Evolutionary conservation across 1,140 invertebrate species (phyloP).

Genomic region (Amphibalanus amphitrite): DNA sequence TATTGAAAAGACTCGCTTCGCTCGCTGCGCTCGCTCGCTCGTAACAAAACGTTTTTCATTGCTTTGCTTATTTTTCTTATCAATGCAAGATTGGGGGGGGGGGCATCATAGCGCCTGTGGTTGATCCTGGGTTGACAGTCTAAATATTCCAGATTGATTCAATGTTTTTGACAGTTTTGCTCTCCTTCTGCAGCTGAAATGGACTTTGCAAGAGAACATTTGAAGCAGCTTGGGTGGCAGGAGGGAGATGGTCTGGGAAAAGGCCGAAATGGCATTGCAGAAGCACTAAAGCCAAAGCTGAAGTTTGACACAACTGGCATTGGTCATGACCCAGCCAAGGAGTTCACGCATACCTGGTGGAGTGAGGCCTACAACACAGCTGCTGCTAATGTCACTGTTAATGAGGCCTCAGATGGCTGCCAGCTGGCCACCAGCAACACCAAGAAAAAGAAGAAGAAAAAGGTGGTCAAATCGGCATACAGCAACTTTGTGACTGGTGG

Average conservation of each 20-base stretch:
- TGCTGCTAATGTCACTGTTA: conserved; percentile 39
- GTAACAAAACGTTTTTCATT: too few species aligned
- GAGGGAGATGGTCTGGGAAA: conserved; percentile 58
- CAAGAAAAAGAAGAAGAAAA: conserved; percentile 24
- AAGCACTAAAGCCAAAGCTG: conserved; percentile 51
- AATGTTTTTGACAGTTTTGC: too few species aligned
- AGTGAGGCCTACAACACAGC: conserved; percentile 54
- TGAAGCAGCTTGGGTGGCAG: not conserved
- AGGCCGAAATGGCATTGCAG: conserved; percentile 49
- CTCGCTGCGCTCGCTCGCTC: too few species aligned
- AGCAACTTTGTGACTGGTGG: conserved; percentile 36
- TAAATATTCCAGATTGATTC: too few species aligned
- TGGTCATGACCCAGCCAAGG: conserved; percentile 46
- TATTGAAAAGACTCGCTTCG: too few species aligned
- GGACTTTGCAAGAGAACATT: not conserved
- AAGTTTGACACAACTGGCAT: conserved; percentile 60
- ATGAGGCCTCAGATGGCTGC: conserved; percentile 23
- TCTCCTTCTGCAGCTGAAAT: not conserved
- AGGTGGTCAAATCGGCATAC: conserved; percentile 24
- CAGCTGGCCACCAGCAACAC: conserved; percentile 28
- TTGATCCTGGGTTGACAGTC: too few species aligned
- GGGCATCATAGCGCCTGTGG: too few species aligned
- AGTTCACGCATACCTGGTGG: conserved; percentile 67
- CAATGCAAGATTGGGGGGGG: too few species aligned
- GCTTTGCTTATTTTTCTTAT: too few species aligned